These are phyloP conservation scores for Bimastos eiseni DNA, from an alignment of 2,888 invertebrate genomes.

Conservation along the genomic window DNA sequence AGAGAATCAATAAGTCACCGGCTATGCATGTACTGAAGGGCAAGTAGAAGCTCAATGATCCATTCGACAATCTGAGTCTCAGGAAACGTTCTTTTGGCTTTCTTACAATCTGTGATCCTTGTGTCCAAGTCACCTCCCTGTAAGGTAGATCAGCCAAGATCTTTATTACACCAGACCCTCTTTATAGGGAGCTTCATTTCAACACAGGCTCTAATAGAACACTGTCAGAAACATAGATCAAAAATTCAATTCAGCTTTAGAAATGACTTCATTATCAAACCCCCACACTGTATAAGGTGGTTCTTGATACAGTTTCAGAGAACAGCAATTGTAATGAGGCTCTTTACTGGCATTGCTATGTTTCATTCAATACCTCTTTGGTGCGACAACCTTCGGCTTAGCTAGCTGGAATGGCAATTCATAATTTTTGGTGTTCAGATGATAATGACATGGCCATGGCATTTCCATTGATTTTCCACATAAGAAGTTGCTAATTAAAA, in stretches of 20 bases:
- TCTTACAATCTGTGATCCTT: constrained; percentile 55
- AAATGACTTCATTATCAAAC: too few species aligned
- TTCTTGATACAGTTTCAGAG: not conserved
- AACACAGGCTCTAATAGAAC: not conserved
- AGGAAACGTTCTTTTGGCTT: constrained; percentile 52
- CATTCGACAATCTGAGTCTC: constrained; percentile 58
- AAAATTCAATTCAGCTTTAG: not conserved
- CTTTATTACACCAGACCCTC: not conserved
- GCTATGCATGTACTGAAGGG: constrained; percentile 61
- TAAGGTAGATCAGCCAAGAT: not conserved
- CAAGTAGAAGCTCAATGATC: constrained; percentile 60
- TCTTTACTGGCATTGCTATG: not conserved
- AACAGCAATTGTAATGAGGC: not conserved
- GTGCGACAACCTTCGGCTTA: not conserved
- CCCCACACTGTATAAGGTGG: not conserved
- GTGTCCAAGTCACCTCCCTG: constrained; percentile 61
- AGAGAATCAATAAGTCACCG: constrained; percentile 36
- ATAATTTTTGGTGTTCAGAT: too few species aligned
- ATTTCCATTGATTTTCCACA: too few species aligned
- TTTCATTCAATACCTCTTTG: not conserved
- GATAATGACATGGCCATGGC: too few species aligned
- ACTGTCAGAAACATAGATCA: not conserved
- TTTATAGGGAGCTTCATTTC: not conserved
- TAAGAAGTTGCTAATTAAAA: too few species aligned
- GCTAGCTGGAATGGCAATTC: not conserved